A percentile compares a stretch with the other conserved stretches of the same genome.
phyloP scores from a whole-genome alignment of 1,140 invertebrate species.

The Laupala kohalensis region DNA sequence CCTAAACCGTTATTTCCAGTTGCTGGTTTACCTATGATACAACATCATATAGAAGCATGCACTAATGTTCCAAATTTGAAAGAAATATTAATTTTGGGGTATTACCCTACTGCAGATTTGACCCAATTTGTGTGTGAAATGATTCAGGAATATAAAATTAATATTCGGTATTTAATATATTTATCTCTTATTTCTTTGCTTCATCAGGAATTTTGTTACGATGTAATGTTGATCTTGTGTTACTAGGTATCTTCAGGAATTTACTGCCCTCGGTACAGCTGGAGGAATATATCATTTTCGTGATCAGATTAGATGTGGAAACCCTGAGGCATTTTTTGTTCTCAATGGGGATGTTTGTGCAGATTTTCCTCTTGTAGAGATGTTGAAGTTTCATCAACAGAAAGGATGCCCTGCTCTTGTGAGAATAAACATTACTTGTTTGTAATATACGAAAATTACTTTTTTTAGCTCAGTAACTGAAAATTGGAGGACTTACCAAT shows the following conservation, averaged over 20 bases:
- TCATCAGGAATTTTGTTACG: too few species aligned
- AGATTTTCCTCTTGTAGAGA: constrained; percentile 81
- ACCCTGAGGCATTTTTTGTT: constrained; percentile 83
- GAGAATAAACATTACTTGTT: neutral
- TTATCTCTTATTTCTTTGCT: neutral
- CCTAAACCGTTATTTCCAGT: constrained; percentile 96
- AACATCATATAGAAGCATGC: constrained; percentile 96
- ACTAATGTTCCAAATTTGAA: constrained; percentile 59
- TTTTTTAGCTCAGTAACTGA: too few species aligned
- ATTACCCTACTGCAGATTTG: constrained; percentile 72
- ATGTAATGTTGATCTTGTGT: constrained; percentile 3
- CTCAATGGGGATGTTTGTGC: constrained; percentile 97
- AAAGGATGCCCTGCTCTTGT: constrained; percentile 19
- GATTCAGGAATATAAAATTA: constrained; percentile 66
- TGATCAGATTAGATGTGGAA: constrained; percentile 84
- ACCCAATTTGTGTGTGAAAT: constrained; percentile 73
- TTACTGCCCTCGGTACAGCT: constrained; percentile 84
- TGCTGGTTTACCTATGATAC: constrained; percentile 84
- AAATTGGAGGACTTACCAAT: too few species aligned
- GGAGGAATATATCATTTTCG: constrained; percentile 96
- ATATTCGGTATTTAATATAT: constrained; percentile 56
- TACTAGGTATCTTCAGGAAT: constrained; percentile 84
- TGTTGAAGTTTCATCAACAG: constrained; percentile 68
- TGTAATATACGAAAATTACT: too few species aligned
- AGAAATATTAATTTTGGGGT: constrained; percentile 90